Conservation (phyloP, 2,888 invertebrate species). For the Ophraella communa region DNA sequence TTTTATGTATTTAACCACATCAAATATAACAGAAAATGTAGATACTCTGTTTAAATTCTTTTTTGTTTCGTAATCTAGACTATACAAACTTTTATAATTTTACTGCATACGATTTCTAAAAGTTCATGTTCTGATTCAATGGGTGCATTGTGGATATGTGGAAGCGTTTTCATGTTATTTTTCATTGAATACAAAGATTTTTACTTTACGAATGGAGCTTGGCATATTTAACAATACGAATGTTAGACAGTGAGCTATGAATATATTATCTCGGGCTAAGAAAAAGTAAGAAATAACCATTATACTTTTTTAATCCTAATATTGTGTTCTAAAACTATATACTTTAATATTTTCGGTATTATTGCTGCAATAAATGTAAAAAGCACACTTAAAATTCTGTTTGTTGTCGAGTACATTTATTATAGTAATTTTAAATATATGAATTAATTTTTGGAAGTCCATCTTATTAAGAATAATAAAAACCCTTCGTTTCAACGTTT, state of each 20-base stretch:
- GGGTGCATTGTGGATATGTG: not conserved
- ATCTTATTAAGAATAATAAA: no score
- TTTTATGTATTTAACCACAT: no score
- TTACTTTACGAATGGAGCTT: not conserved
- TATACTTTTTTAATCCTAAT: no score
- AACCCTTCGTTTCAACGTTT: no score
- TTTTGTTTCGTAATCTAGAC: not conserved
- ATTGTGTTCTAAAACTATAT: no score
- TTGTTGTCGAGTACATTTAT: no score
- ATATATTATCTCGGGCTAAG: not conserved
- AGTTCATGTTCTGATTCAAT: not conserved
- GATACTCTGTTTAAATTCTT: not conserved
- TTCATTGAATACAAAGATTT: not conserved
- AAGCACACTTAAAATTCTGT: no score
- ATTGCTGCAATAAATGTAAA: no score
- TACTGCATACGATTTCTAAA: not conserved
- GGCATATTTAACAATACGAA: not conserved
- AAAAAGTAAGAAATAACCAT: not conserved
- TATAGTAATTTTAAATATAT: no score
- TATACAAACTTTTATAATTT: not conserved
- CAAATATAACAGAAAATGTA: no score
- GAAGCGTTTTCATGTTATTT: slow-evolving; percentile 4
- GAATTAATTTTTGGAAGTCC: no score
- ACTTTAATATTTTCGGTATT: no score
- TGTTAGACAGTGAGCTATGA: not conserved